A percentile compares a stretch with the other conserved stretches of the same genome.
These are phyloP conservation scores for Adoxophyes honmai DNA, from an alignment of 1,140 invertebrate species.

Conservation along the genomic window DNA sequence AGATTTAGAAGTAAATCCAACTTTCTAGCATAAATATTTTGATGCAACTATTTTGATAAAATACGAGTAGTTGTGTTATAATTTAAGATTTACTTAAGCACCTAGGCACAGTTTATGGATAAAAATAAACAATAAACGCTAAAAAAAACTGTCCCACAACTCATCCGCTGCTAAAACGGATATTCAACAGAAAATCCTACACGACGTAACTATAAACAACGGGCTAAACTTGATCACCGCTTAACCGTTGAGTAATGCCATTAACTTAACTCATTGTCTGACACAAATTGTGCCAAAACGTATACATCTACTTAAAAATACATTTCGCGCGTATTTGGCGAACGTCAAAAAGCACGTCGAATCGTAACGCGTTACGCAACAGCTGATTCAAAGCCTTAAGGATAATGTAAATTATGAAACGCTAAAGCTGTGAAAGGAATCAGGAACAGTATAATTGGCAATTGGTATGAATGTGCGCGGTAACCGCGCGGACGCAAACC, in stretches of 20 bases:
- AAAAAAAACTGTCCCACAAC: no score
- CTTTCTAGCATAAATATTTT: no score
- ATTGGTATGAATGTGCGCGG: neutral
- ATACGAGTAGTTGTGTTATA: no score
- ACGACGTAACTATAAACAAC: neutral
- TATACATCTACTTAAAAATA: neutral
- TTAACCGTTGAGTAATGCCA: neutral
- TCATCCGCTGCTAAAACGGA: no score
- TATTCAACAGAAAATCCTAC: no score
- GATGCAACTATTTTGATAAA: no score
- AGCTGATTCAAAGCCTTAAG: constrained; percentile 4
- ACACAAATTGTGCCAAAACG: no score
- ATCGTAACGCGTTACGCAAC: neutral
- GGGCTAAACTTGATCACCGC: neutral
- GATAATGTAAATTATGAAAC: constrained; percentile 11
- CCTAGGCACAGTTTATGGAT: no score
- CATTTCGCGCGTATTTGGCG: neutral
- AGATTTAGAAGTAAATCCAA: no score
- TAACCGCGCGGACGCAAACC: neutral
- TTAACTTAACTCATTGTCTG: constrained; percentile 8
- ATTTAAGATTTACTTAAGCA: no score
- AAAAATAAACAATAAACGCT: no score
- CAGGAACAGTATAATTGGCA: neutral
- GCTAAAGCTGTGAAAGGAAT: constrained; percentile 4
- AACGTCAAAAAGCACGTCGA: neutral